phyloP scores from a whole-genome alignment of 2,888 invertebrate species.

The Eumacrocentrus americanus region DNA sequence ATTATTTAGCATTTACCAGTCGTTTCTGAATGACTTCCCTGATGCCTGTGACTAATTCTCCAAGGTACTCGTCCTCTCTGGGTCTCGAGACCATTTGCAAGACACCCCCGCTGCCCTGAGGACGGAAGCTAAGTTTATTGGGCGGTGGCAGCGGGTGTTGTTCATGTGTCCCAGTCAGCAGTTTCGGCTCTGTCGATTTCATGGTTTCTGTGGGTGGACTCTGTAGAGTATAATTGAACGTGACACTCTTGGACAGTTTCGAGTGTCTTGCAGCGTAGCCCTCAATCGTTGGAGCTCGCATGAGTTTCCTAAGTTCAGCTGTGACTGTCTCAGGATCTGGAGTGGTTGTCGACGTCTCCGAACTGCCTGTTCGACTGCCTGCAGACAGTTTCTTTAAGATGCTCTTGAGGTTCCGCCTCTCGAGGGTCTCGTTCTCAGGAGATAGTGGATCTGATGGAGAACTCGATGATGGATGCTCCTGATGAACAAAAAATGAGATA shows the following conservation, averaged over 20 bases:
- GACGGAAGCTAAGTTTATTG: conserved; percentile 59
- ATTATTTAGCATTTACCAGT: conserved; percentile 55
- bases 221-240: conserved; percentile 85
- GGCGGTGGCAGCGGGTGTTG: conserved; percentile 51
- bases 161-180: conserved; percentile 35
- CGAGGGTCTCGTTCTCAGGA: conserved; percentile 82
- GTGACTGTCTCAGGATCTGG: conserved; percentile 59
- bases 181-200: conserved; percentile 39
- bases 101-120: conserved; percentile 54
- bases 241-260: conserved; percentile 87
- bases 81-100: conserved; percentile 50
- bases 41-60: conserved; percentile 79
- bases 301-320: conserved; percentile 71
- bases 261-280: conserved; percentile 88
- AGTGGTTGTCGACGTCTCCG: conserved; percentile 51
- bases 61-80: conserved; percentile 78
- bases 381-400: conserved; percentile 84
- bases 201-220: conserved; percentile 70
- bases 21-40: conserved; percentile 78
- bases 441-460: conserved; percentile 51
- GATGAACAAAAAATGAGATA: background rate
- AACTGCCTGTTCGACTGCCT: conserved; percentile 64
- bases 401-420: conserved; percentile 81
- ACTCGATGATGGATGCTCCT: conserved; percentile 33
- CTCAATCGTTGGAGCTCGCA: conserved; percentile 84